Evolutionary conservation across 2,113 vertebrate species (phyloP).

Genomic region (Ornithorhynchus anatinus): DNA sequence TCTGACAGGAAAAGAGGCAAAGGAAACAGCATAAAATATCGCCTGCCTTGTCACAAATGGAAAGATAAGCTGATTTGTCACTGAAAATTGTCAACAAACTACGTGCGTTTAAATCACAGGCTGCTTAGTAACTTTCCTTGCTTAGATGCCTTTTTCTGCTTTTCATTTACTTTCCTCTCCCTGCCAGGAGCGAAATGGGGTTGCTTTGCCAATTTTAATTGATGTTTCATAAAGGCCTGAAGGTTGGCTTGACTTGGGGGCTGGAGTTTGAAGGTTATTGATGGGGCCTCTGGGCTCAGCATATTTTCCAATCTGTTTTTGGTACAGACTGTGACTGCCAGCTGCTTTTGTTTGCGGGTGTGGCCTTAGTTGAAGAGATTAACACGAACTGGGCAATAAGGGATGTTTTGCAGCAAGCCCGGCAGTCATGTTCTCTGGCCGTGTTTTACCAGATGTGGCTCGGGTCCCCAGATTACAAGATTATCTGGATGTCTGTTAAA

Average conservation of each 20-base stretch:
- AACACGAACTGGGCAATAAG: not conserved
- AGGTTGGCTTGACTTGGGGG: not conserved
- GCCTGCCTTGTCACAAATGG: not conserved
- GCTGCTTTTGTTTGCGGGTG: not conserved
- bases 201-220: constrained; percentile 18
- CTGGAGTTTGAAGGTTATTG: constrained; percentile 32
- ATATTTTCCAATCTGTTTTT: not conserved
- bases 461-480: too few species aligned
- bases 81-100: not conserved
- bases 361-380: not conserved
- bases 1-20: not conserved
- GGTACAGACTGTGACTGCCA: not conserved
- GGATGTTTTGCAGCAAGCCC: not conserved
- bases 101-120: not conserved
- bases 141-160: not conserved
- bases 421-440: too few species aligned
- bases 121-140: not conserved
- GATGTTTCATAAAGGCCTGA: constrained; percentile 28
- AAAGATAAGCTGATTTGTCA: not conserved
- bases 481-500: too few species aligned
- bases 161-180: not conserved
- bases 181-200: not conserved
- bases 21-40: not conserved
- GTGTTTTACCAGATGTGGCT: too few species aligned
- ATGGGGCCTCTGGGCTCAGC: constrained; percentile 1